Conservation (phyloP, 2,113 vertebrate species). For the Cyanoliseus patagonus region DNA sequence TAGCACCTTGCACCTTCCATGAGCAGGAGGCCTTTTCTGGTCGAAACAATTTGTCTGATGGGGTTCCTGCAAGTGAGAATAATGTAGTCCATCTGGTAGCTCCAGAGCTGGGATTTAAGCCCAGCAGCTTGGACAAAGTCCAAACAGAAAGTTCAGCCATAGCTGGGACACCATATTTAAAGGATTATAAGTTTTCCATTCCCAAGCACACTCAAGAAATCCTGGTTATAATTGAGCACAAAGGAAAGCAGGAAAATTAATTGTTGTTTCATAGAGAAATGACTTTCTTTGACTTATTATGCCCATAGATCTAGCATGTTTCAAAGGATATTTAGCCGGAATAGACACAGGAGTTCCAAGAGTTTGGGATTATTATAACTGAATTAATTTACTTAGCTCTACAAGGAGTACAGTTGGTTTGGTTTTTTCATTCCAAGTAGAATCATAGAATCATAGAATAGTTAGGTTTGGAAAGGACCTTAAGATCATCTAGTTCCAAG, state of each 20-base stretch:
- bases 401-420: too few species aligned
- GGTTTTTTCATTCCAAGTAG: too few species aligned
- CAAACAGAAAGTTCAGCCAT: not conserved
- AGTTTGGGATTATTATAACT: too few species aligned
- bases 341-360: not conserved
- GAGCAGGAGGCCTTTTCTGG: not conserved
- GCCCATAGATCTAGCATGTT: not conserved
- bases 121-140: slow-evolving; percentile 41
- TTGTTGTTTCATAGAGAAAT: not conserved
- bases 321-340: not conserved
- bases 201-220: not conserved
- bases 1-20: not conserved
- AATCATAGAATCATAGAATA: too few species aligned
- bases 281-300: not conserved
- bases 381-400: too few species aligned
- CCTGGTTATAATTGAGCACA: not conserved
- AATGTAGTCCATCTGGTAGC: slow-evolving; percentile 27
- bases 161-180: not conserved
- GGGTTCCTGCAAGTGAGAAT: slow-evolving; percentile 14
- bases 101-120: slow-evolving; percentile 25
- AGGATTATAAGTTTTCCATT: slow-evolving; percentile 2
- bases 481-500: not conserved
- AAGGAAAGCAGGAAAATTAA: not conserved
- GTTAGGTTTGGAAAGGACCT: too few species aligned
- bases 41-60: not conserved